A percentile compares a stretch with the other conserved stretches of the same genome.
phyloP scores from a whole-genome alignment of 1,140 invertebrate species.

The Brachionus calyciflorus region DNA sequence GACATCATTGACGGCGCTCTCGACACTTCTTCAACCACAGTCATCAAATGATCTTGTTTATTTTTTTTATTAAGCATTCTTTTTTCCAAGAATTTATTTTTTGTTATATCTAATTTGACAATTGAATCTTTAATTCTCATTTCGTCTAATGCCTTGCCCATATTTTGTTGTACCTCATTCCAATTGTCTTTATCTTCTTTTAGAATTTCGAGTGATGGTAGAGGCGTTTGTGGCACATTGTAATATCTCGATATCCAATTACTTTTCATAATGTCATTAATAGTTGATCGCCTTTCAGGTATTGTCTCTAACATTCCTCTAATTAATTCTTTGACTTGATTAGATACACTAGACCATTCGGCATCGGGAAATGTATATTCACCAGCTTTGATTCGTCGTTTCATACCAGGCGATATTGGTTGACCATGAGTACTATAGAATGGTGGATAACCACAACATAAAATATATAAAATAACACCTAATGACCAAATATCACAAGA shows the following conservation, averaged over 20 bases:
- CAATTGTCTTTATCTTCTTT: constrained; percentile 77
- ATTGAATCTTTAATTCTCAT: constrained; percentile 87
- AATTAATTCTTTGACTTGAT: constrained; percentile 82
- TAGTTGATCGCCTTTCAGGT: constrained; percentile 79
- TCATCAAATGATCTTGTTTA: neutral
- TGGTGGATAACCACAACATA: constrained; percentile 96
- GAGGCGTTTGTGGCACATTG: constrained; percentile 84
- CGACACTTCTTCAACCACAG: neutral
- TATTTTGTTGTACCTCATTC: constrained; percentile 95
- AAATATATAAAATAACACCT: constrained; percentile 95
- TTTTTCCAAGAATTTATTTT: constrained; percentile 84
- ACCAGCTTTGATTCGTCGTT: constrained; percentile 87
- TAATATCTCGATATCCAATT: constrained; percentile 68
- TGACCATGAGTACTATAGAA: constrained; percentile 95
- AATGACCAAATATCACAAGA: constrained; percentile 98
- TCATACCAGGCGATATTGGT: constrained; percentile 99
- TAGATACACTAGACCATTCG: constrained; percentile 89
- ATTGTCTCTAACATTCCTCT: constrained; percentile 86
- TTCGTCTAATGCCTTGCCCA: constrained; percentile 89
- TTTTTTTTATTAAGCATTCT: constrained; percentile 59
- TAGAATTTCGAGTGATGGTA: constrained; percentile 80
- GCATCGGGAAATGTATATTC: constrained; percentile 94
- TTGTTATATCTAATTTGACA: constrained; percentile 78
- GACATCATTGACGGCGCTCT: constrained; percentile 32
- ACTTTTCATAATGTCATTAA: constrained; percentile 77